Conservation (phyloP, 2,797 vertebrate species). For the Melanotaenia trifasciata region DNA sequence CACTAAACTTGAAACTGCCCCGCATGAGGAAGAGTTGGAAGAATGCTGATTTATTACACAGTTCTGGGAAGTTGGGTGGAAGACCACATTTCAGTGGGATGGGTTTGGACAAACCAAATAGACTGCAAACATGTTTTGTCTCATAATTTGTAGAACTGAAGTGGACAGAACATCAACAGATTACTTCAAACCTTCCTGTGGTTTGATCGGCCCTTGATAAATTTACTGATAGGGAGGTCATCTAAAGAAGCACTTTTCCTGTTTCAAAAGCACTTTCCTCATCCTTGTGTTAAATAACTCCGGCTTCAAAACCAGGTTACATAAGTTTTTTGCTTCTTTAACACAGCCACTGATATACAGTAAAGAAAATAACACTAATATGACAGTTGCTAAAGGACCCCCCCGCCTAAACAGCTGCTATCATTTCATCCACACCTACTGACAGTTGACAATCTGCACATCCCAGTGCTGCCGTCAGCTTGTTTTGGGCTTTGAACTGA, state of each 20-base stretch:
- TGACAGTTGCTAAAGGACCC: neutral
- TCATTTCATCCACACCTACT: constrained; percentile 33
- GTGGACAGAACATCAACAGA: constrained; percentile 69
- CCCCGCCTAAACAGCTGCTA: constrained; percentile 42
- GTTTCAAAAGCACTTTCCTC: constrained; percentile 25
- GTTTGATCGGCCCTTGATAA: neutral
- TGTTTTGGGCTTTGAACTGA: constrained; percentile 15
- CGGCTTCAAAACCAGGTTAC: neutral
- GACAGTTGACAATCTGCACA: constrained; percentile 26
- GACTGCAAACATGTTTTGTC: constrained; percentile 46
- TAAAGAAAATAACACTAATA: neutral
- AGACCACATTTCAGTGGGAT: constrained; percentile 55
- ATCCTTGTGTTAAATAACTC: constrained; percentile 14
- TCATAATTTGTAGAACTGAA: constrained; percentile 40
- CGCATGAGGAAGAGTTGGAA: constrained; percentile 53
- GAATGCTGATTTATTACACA: constrained; percentile 63
- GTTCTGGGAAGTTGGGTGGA: constrained; percentile 62
- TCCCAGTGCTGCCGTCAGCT: constrained; percentile 39
- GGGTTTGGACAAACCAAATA: constrained; percentile 46
- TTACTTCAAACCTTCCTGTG: constrained; percentile 54
- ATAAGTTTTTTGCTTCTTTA: neutral
- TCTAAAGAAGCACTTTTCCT: constrained; percentile 62
- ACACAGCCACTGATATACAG: no score
- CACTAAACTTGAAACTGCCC: constrained; percentile 27
- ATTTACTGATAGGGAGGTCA: constrained; percentile 13